Evolutionary conservation across 2,797 vertebrate species (phyloP).

Genomic region (Anableps anableps): DNA sequence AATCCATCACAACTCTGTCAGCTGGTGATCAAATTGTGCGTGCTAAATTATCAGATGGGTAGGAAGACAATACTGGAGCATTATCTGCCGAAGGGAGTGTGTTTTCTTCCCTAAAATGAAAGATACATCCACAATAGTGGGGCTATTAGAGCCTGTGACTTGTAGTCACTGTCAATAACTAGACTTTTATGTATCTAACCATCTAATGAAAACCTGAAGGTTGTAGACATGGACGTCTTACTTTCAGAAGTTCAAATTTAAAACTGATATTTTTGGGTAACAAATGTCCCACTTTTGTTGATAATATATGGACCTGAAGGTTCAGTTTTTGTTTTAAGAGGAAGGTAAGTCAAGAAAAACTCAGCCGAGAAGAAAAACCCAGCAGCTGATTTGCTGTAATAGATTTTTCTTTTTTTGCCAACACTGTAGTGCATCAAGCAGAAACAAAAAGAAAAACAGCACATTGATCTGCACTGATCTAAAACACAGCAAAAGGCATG

Average conservation of each 20-base stretch:
- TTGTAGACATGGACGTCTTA: not conserved
- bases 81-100: not conserved
- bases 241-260: not conserved
- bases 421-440: conserved; percentile 17
- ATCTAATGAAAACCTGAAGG: not conserved
- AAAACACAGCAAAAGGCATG: conserved; percentile 56
- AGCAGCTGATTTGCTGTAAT: conserved; percentile 38
- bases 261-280: conserved; percentile 1
- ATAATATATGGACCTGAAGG: not conserved
- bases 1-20: too few relatives aligned
- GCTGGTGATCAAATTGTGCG: too few relatives aligned
- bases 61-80: too few relatives aligned
- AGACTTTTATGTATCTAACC: not conserved
- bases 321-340: conserved; percentile 13
- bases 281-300: not conserved
- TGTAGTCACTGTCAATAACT: too few relatives aligned
- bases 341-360: conserved; percentile 8
- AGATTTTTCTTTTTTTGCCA: conserved; percentile 5
- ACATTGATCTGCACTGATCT: conserved; percentile 66
- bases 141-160: not conserved
- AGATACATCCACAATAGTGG: not conserved
- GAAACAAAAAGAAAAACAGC: conserved; percentile 40
- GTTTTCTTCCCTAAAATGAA: not conserved
- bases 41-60: too few relatives aligned
- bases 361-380: conserved; percentile 26